Evolutionary conservation across 1,140 invertebrate species (phyloP), one percentile per base, ranked within the genome.

Genomic region (Brachionus manjavacas): DNA sequence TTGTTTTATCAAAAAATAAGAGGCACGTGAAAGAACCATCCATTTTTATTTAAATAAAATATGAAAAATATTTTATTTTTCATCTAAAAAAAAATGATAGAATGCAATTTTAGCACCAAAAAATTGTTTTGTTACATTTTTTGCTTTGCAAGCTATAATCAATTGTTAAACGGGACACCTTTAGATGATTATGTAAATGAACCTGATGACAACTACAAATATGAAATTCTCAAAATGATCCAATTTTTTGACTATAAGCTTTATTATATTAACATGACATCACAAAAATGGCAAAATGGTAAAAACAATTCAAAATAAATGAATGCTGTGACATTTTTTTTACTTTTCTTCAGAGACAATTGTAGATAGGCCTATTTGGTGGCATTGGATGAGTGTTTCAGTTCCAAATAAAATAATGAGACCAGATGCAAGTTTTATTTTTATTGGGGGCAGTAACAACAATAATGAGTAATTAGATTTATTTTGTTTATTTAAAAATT

Each of bases 251-350:
- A 83, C 39, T 87, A 87, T 76, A 87, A 84, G 14, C 49, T 87
- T n/a, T 87, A 87, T 84, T 86, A 52, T 9, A 49, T 87, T 43
- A 88, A 88, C 52, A 86, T 88, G 86, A 88, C 87, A 4, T 88
- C 87, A 74, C 87, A 88, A 43, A 87, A 86, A 78, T 88, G 87
- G 87, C 86, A 86, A 85, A 60, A 86, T 52, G 86, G 87, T 83
- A 55, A 68, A 2, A 4, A 68, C 23, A 25, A 2, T 64, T 20
- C 7, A 7, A 35, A 35, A 35, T 35, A 6, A 35, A 35, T 35
- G 4, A 35, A 6, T 7, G 4, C 31, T 7, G 12, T 12, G 6
- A 68, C 2, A 68, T 28, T 39, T 35, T 39, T 16, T n/a, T 28
- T 31, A 23, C 3, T 28, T 68, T 31, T 14, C 6, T 41, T 43